Base-by-base conservation (phyloP, 2,888 invertebrate genomes). In the Julus scanicus region DNA sequence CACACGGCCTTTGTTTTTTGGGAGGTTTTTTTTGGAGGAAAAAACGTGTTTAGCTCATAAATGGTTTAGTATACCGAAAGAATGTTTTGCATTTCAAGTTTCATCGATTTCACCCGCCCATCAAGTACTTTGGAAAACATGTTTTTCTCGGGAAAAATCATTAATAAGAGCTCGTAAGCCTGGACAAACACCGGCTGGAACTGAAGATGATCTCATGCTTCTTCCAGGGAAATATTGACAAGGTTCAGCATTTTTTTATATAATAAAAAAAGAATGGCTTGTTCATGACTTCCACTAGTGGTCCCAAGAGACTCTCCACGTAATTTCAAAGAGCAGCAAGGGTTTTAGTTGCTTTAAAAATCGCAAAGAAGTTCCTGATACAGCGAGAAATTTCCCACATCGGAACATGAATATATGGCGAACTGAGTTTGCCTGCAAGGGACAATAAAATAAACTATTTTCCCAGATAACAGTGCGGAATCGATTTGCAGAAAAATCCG, bases 401-500 rank as follows among this genome's bases (percentile, higher is more conserved):
- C 3, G 29, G 29, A 71, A 20, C 1, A 71, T n/a, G 20, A 71
- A n/a, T n/a, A 71, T 53, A 71, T 71, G 71, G 71, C 71, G 63
- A 20, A 71, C 29, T 8, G 20, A 71, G 8, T 71, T 71, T 71
- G 71, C 71, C 71, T 71, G 5, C 71, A 5, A 71, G 71, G 29
- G 71, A 71, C 29, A 71, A 71, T 71, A 71, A 71, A 71, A 71
- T 71, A 29, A 71, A 71, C 71, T 71, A 71, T 71, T 71, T 71
- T n/a, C 71, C 71, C 9, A 71, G 71, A 71, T 71, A 71, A 71
- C 71, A 20, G 1, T 71, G 71, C 71, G 29, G 71, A 71, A 71
- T 71, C n/a, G 71, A 71, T 71, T 71, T 29, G 71, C 1, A 1
- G 71, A 71, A 29, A 71, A 71, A 71, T 9, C 9, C 1, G 71